Base-by-base conservation (phyloP, 53 echinoderm and acorn worm species). In the Apostichopus leukothele region DNA sequence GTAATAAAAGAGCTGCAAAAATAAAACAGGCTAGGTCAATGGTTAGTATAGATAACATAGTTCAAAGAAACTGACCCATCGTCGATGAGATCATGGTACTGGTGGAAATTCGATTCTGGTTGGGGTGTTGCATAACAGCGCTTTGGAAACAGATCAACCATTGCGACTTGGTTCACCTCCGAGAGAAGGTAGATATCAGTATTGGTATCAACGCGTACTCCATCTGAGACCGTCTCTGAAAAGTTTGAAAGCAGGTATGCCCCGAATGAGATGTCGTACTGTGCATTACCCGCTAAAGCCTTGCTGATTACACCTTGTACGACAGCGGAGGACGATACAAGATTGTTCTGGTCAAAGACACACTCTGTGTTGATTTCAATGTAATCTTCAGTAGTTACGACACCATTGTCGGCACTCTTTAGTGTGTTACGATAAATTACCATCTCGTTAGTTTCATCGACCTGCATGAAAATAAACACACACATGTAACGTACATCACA, bases 341-440 rank as follows among this genome's bases (percentile, higher is more conserved):
- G 67, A 16, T 60, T 85, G 68, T 85, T 85, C 50, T 85, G 85
- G 18, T 85, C 85, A 22, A 85, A 85, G 5, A 85, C 85, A 67
- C 85, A 85, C 85, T 67, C 67, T 13, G 39, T 66, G 66, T 16
- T 85, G 85, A 85, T 67, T 20, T 85, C 68, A 27, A 85, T 59
- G 68, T 61, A 66, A 9, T 39, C 26, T 23, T 13, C 85, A 50
- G 67, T 67, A 66, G 67, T 85, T 19, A 85, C 67, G 5, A 4
- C 5, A 23, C 20, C 26, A 18, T 3, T 12, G 7, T 67, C 67
- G 5, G n/a, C 68, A 14, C 39, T 85, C 85, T 60, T 67, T 27
- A 85, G 63, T 7, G 14, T 21, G 50, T 85, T 85, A 11, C 68
- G 61, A 60, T 85, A 85, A 14, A 76, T 52, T 3, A 76, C 77